These are phyloP conservation scores for Sceliomorpha sp. DNA, from an alignment of 2,888 invertebrate species.

Conservation along the genomic window DNA sequence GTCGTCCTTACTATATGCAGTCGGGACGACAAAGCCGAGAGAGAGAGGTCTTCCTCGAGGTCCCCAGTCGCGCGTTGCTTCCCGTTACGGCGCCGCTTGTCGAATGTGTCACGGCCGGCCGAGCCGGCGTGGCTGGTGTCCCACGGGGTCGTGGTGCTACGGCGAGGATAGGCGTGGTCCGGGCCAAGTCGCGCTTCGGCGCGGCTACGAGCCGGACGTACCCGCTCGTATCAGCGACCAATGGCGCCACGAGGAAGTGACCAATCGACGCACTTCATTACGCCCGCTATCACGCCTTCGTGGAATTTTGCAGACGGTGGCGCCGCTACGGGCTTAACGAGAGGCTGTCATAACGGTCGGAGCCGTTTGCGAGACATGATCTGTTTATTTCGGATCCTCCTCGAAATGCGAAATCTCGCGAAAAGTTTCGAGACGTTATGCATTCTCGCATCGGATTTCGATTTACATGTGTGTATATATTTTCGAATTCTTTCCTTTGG, in stretches of 20 bases:
- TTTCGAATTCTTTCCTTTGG: too few relatives aligned
- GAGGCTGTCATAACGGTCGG: conserved; percentile 73
- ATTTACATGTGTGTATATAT: too few relatives aligned
- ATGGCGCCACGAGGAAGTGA: conserved; percentile 41
- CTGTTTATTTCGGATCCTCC: not conserved
- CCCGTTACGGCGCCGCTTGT: conserved; percentile 81
- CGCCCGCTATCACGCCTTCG: conserved; percentile 62
- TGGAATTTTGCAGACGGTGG: conserved; percentile 65
- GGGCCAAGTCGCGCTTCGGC: conserved; percentile 48
- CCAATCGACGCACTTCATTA: conserved; percentile 55
- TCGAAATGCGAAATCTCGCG: not conserved
- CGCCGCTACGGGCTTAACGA: conserved; percentile 67
- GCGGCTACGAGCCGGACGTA: conserved; percentile 53
- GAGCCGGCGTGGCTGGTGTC: conserved; percentile 77
- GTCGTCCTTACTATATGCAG: conserved; percentile 43
- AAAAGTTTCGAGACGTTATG: conserved; percentile 1
- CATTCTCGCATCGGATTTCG: too few relatives aligned
- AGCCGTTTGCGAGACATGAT: conserved; percentile 61
- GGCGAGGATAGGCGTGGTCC: conserved; percentile 61
- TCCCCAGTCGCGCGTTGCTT: conserved; percentile 80
- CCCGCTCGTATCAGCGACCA: conserved; percentile 54
- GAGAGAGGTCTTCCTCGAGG: conserved; percentile 69
- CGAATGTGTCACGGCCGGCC: conserved; percentile 80
- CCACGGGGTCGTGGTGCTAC: conserved; percentile 73
- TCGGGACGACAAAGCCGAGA: conserved; percentile 60